These are phyloP conservation scores for Cygnus olor DNA, from an alignment of 2,797 vertebrate species.

Conservation along the genomic window DNA sequence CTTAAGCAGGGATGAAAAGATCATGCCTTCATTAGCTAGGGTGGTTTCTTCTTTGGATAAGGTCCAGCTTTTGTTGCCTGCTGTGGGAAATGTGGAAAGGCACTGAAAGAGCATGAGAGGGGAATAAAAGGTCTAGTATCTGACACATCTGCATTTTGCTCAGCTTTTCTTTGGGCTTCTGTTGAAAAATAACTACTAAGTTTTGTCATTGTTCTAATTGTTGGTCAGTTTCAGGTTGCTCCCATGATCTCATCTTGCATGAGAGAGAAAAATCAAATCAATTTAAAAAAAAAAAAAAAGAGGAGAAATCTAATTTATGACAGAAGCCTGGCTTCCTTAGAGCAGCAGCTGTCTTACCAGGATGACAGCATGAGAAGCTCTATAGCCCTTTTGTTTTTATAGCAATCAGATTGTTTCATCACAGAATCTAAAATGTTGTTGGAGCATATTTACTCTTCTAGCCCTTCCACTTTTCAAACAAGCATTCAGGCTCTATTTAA, in stretches of 20 bases:
- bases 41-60: background rate
- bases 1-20: background rate
- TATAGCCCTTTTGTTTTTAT: slow-evolving; percentile 3
- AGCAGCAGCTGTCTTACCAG: slow-evolving; percentile 23
- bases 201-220: background rate
- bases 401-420: slow-evolving; percentile 24
- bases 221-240: slow-evolving; percentile 8
- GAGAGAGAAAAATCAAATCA: slow-evolving; percentile 8
- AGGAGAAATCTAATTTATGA: background rate
- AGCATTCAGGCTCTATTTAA: background rate
- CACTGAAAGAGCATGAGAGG: background rate
- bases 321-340: background rate
- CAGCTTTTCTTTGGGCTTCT: background rate
- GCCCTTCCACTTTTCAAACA: background rate
- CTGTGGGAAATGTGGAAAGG: background rate
- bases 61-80: background rate
- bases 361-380: background rate
- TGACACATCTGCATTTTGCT: background rate
- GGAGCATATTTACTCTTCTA: background rate
- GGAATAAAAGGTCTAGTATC: background rate
- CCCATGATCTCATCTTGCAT: background rate
- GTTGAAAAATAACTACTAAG: background rate
- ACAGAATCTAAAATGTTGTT: background rate
- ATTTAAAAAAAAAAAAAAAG: background rate
- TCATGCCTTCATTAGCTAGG: background rate